These are phyloP conservation scores for Philypnodon macrostomus DNA, from an alignment of 2,797 vertebrate genomes.

Conservation along the genomic window DNA sequence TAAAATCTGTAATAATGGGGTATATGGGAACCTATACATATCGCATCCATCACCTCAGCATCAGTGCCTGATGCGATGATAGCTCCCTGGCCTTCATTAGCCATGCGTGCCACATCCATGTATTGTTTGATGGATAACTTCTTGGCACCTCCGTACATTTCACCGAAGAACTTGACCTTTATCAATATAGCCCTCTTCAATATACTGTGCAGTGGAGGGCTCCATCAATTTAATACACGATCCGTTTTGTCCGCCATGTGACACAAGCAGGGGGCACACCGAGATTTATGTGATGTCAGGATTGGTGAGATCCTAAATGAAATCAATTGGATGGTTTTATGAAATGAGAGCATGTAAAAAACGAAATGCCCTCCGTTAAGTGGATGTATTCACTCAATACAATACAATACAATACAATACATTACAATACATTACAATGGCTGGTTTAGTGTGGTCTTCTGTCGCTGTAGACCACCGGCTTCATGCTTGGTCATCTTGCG, in stretches of 20 bases:
- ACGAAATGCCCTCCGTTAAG: not conserved
- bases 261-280: constrained; percentile 20
- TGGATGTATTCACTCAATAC: not conserved
- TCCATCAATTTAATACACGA: constrained; percentile 57
- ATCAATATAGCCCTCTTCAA: constrained; percentile 56
- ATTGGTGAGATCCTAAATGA: constrained; percentile 35
- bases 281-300: constrained; percentile 23
- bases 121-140: constrained; percentile 63
- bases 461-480: no score
- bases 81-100: constrained; percentile 37
- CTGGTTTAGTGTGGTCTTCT: no score
- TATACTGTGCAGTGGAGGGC: constrained; percentile 52
- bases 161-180: constrained; percentile 66
- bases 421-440: no score
- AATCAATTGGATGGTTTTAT: constrained; percentile 30
- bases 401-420: no score
- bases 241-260: constrained; percentile 31
- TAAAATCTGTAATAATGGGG: constrained; percentile 35
- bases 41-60: constrained; percentile 34
- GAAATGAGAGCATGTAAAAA: constrained; percentile 24
- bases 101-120: constrained; percentile 52
- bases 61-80: constrained; percentile 18
- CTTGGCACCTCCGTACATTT: constrained; percentile 57
- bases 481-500: no score
- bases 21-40: constrained; percentile 16